These are phyloP conservation scores for Crematogaster levior DNA, from an alignment of 2,888 invertebrate species.

Conservation along the genomic window DNA sequence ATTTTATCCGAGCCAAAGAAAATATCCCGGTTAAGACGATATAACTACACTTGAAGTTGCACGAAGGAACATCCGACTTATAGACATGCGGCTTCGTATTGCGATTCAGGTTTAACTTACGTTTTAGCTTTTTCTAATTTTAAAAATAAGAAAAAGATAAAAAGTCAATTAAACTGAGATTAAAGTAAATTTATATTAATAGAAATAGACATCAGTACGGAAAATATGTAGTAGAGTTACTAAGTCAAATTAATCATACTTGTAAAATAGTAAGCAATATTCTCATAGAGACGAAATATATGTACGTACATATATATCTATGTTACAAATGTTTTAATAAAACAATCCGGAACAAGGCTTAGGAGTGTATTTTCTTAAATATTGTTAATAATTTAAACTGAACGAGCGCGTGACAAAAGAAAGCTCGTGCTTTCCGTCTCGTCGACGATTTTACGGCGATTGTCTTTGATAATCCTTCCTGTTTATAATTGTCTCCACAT, in stretches of 20 bases:
- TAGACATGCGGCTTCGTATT: not conserved
- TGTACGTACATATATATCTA: not conserved
- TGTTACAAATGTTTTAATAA: constrained; percentile 38
- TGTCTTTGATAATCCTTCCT: constrained; percentile 33
- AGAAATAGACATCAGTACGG: no score
- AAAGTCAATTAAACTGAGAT: no score
- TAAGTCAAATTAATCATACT: not conserved
- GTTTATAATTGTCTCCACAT: constrained; percentile 22
- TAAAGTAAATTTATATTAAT: no score
- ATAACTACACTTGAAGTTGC: not conserved
- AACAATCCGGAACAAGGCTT: not conserved
- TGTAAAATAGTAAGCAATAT: constrained; percentile 31
- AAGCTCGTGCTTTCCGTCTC: not conserved
- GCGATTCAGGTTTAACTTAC: no score
- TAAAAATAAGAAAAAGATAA: no score
- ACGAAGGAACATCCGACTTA: not conserved
- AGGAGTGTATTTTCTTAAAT: not conserved
- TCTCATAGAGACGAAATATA: not conserved
- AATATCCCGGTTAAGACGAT: not conserved
- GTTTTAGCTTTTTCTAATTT: no score
- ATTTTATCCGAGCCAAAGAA: constrained; percentile 46
- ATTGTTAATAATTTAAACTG: not conserved
- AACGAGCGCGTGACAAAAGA: not conserved
- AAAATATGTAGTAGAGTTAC: not conserved
- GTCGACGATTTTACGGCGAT: constrained; percentile 13